These are phyloP conservation scores for Drosophila pectinifera DNA, from an alignment of 1,140 invertebrate genomes.

Conservation along the genomic window DNA sequence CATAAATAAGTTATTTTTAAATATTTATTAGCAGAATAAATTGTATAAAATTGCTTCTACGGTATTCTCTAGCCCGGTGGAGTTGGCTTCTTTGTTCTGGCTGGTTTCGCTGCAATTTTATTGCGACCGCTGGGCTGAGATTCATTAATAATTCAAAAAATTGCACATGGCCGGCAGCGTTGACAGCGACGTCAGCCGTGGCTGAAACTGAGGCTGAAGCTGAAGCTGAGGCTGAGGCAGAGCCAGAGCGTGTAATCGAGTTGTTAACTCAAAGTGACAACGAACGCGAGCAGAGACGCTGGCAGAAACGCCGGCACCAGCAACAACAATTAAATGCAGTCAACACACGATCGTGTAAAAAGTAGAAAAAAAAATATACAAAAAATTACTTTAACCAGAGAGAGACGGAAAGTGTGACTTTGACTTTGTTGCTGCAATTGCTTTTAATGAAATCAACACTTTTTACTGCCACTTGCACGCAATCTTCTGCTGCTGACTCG, in stretches of 20 bases:
- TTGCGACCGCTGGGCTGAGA: conserved; percentile 58
- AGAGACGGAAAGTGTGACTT: conserved; percentile 46
- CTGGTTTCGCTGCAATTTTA: conserved; percentile 37
- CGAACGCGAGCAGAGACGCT: conserved; percentile 55
- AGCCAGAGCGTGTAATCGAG: conserved; percentile 73
- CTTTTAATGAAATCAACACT: conserved; percentile 80
- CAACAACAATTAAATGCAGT: conserved; percentile 78
- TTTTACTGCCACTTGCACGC: conserved; percentile 70
- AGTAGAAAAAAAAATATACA: neutral
- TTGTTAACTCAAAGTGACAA: conserved; percentile 83
- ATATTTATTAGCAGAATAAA: too few relatives aligned
- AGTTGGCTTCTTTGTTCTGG: conserved; percentile 5
- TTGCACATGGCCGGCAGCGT: conserved; percentile 79
- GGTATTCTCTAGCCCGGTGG: conserved; percentile 4
- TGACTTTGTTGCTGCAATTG: conserved; percentile 53
- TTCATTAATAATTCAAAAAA: conserved; percentile 82
- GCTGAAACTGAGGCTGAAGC: conserved; percentile 56
- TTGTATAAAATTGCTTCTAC: neutral
- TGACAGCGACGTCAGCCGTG: conserved; percentile 33
- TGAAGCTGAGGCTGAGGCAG: conserved; percentile 45
- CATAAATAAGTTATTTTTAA: too few relatives aligned
- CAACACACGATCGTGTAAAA: conserved; percentile 69
- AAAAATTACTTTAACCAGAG: conserved; percentile 13
- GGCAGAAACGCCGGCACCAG: conserved; percentile 15
- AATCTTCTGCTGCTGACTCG: conserved; percentile 37